Percentiles rank a stretch among this genome's conserved stretches.
Evolutionary conservation across 2,113 vertebrate species (phyloP).

Genomic region (Lepus europaeus): DNA sequence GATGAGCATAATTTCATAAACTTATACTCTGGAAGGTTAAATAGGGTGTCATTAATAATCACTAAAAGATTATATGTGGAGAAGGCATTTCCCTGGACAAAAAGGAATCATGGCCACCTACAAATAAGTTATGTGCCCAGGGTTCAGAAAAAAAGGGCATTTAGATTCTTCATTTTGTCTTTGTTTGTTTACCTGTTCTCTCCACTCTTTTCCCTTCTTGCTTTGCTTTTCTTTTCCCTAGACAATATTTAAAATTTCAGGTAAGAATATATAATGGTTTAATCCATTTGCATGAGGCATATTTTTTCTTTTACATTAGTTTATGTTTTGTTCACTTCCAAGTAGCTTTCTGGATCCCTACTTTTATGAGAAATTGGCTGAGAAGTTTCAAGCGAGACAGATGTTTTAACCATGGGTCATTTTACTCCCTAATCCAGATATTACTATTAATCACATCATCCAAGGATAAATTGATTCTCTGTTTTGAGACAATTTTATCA

Average conservation of each 20-base stretch:
- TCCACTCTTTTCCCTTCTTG: neutral
- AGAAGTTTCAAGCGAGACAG: conserved; percentile 6
- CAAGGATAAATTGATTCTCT: conserved; percentile 36
- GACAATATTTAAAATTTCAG: neutral
- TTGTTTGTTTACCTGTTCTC: neutral
- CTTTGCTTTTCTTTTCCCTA: neutral
- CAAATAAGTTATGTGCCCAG: neutral
- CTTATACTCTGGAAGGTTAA: neutral
- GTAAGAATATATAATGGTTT: neutral
- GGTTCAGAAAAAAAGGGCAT: neutral
- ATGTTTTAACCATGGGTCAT: neutral
- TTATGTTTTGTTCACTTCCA: conserved; percentile 10
- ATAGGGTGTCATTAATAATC: neutral
- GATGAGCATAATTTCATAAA: neutral
- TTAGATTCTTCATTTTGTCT: too few species aligned
- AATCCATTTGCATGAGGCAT: neutral
- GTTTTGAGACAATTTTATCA: conserved; percentile 31
- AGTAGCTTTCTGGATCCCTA: neutral
- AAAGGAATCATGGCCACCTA: neutral
- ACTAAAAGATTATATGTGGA: neutral
- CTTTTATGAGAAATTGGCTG: neutral
- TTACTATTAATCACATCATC: conserved; percentile 25
- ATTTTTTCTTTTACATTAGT: neutral
- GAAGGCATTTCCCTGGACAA: neutral
- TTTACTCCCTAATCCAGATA: neutral